phyloP scores from a whole-genome alignment of 2,113 vertebrate species.

The Chlorodrepanis virens region DNA sequence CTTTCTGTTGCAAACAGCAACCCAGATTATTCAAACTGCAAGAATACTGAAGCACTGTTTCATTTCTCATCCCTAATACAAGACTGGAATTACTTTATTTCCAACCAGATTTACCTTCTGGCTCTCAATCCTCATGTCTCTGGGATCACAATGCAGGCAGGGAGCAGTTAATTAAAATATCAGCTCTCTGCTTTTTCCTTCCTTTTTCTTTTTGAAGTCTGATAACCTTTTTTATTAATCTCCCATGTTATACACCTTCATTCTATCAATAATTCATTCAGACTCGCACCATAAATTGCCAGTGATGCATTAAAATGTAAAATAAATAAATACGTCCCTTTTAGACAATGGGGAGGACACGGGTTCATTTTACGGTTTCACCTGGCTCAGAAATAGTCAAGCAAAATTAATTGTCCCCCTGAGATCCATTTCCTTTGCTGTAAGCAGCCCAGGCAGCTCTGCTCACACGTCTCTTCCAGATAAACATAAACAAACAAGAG shows the following conservation, averaged over 20 bases:
- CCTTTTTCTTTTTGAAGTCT: neutral
- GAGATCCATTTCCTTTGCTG: slow-evolving; percentile 7
- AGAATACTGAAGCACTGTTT: neutral
- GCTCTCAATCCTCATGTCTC: neutral
- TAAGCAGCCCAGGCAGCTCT: neutral
- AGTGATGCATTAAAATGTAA: neutral
- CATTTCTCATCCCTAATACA: slow-evolving; percentile 2
- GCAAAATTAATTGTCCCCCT: slow-evolving; percentile 31
- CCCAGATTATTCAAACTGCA: neutral
- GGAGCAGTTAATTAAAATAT: slow-evolving; percentile 59
- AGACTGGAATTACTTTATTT: slow-evolving; percentile 24
- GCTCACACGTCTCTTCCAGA: neutral
- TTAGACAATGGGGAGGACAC: neutral
- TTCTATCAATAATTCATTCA: slow-evolving; percentile 27
- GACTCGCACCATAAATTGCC: neutral
- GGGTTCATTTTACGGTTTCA: neutral
- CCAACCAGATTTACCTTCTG: slow-evolving; percentile 45
- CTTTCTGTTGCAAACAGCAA: neutral
- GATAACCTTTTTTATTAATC: slow-evolving; percentile 17
- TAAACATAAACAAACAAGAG: slow-evolving; percentile 36
- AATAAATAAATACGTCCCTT: slow-evolving; percentile 37
- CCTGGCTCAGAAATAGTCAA: slow-evolving; percentile 26
- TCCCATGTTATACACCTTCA: neutral
- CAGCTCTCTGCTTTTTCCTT: neutral
- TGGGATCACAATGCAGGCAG: slow-evolving; percentile 18